Base-by-base conservation (phyloP, 2,797 vertebrate genomes). In the Falco peregrinus region DNA sequence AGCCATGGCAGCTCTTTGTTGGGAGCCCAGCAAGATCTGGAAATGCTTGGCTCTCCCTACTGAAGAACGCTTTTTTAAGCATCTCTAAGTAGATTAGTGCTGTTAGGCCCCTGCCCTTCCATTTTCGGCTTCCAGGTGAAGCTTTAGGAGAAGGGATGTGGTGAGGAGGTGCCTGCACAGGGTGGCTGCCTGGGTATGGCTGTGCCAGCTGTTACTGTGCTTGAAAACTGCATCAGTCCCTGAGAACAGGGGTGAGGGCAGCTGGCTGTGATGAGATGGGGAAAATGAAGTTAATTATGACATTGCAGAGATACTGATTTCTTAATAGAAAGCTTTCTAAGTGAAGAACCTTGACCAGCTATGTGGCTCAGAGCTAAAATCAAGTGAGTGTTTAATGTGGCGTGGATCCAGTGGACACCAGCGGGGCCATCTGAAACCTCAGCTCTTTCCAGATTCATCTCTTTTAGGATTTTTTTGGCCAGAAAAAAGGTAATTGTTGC, bases 221-320 rank as follows among this genome's bases (percentile, higher is more conserved):
- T 84, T 15, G n/a, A 47, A 76, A 84, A 60, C 45, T n/a, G 51
- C 77, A 59, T 33, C 9, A 11, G 2, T 10, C 48, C 43, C 68
- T 19, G n/a, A 60, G 45, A 54, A 53, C 0, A 22, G 50, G 39
- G 64, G n/a, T 69, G 87, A 74, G 70, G 78, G 89, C 91, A 93
- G 81, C 75, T 87, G 79, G 53, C 61, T 45, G 64, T 43, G 39
- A 56, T 68, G 88, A 94, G 82, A 50, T 20, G 5, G n/a, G 68
- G 75, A 80, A 84, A 93, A 96, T 65, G 47, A 82, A 94, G 76
- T 87, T 84, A 94, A 95, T 84, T 21, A 54, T 65, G 84, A 56
- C n/a, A 47, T 74, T 80, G 64, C 63, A 87, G 83, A 83, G 69
- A 69, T 65, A 59, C 56, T 63, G 91, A 63, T 65, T 85, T 51